Conservation (phyloP, 1,140 invertebrate genomes). For the Cotesia glomerata region DNA sequence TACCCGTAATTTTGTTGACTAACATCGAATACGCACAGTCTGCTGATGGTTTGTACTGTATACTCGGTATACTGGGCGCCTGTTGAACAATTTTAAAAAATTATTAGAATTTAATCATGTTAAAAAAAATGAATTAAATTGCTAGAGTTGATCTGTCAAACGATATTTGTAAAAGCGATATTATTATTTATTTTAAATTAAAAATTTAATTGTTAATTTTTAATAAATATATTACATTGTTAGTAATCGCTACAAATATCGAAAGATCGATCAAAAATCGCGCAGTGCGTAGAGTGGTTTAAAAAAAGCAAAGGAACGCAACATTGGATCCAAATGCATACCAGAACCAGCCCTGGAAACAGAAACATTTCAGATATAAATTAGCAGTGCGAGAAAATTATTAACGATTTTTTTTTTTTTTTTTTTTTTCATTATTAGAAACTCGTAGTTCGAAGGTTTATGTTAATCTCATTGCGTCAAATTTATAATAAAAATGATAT, state of each 20-base stretch:
- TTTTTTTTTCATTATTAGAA: background rate
- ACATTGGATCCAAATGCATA: slow-evolving; percentile 43
- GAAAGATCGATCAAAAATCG: slow-evolving; percentile 18
- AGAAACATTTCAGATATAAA: slow-evolving; percentile 49
- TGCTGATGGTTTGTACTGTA: slow-evolving; percentile 79
- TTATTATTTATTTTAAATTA: background rate
- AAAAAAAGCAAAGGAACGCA: slow-evolving; percentile 33
- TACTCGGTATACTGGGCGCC: slow-evolving; percentile 72
- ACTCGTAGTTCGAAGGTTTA: slow-evolving; percentile 18
- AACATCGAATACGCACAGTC: slow-evolving; percentile 86
- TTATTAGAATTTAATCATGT: slow-evolving; percentile 12
- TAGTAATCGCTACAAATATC: slow-evolving; percentile 20
- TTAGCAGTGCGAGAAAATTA: slow-evolving; percentile 38
- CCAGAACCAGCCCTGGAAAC: slow-evolving; percentile 53
- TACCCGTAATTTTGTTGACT: slow-evolving; percentile 82
- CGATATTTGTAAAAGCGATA: slow-evolving; percentile 9
- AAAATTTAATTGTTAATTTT: background rate
- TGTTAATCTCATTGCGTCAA: background rate
- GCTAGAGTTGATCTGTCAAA: slow-evolving; percentile 8
- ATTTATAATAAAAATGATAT: background rate
- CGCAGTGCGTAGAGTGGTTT: slow-evolving; percentile 19
- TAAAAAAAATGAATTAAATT: slow-evolving; percentile 19
- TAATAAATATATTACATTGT: background rate
- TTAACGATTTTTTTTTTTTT: background rate
- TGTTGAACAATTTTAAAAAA: slow-evolving; percentile 48